Evolutionary conservation across 2,113 vertebrate genomes (phyloP), one percentile per base, ranked within the genome.

Genomic region (Narcine bancroftii): DNA sequence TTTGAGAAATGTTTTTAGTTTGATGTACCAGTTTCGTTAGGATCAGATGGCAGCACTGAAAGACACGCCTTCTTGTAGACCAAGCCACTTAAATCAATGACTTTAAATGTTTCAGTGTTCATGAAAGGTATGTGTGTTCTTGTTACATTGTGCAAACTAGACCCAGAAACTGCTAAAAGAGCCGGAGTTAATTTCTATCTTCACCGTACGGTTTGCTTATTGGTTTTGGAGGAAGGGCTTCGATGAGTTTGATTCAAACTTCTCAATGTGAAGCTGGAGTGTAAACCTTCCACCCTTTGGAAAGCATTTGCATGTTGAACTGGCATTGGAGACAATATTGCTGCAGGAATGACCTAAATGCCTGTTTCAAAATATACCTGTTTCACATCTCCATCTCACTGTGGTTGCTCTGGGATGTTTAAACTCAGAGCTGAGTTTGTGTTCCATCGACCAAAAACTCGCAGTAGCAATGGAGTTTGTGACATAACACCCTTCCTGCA

Each of bases 41-140:
- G 89, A 91, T 91, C 89, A 91, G 66, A 69, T 91, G 66, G 63
- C 60, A 45, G 39, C 65, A 47, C 66, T 91, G 42, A 91, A 91
- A 66, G 39, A 69, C n/a, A 15, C 69, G 65, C 29, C 65, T 39
- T 77, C 65, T 47, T 47, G 63, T 91, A 69, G 65, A 71, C 63
- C 19, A 65, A 69, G 26, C 89, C 63, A 91, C 66, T 91, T 91
- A 66, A 77, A 91, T 91, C 89, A 91, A 69, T 45, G 63, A 91
- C 71, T 69, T 60, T 87, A n/a, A 60, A 87, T 91, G 89, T 91
- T 75, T 87, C 53, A 87, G 53, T 87, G 81, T 87, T 87, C 81
- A 87, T 87, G 53, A 87, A 60, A 87, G 39, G 89, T 91, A 39
- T 91, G 89, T 91, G 89, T 91, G 87, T 91, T 65, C 87, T 69